Base-by-base conservation (phyloP, 2,797 vertebrate genomes). In the Remorina albescens region DNA sequence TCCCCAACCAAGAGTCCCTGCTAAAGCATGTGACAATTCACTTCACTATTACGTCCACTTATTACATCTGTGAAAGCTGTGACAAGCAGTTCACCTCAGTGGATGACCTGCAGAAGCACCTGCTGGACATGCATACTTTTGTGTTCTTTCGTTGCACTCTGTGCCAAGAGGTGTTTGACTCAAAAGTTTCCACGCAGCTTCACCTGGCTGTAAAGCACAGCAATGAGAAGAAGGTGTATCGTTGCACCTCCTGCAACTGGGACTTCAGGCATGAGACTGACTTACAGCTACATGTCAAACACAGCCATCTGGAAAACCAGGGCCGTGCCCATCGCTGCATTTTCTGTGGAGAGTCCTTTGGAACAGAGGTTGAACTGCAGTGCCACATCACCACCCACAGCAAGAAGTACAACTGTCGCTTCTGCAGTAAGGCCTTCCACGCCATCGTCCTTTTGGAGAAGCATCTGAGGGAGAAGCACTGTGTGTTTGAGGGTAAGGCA, bases 301-400 rank as follows among this genome's bases (percentile, higher is more conserved):
- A 98, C 74, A 98, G 96, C 88, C 97, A 99, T 86, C 92, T 99
- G 92, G 97, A 98, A 85, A 98, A 97, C 87, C 97, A 98, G 89
- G 97, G 97, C 60, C 96, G 97, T 73, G 93, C 96, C 8, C 98
- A 99, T 90, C 96, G 96, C 77, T 99, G 98, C 90, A 99, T 99
- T 87, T 99, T 99, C 92, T 99, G 98, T 0, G 96, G 97, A 0
- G 98, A 99, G 91, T 96, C 97, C 1, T 99, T 99, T 23, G 97
- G 96, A 75, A 98, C 98, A 0, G 98, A 99, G 82, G 97, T 99
- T 83, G 98, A 99, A 89, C 95, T 99, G 12, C 98, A 99, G 86
- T 99, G 98, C 80, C 98, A 99, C 92, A 98, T 99, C 87, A 99
- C 98, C 79, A 99, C 97, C 0, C 98, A 99, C 94, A 98, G 97